A percentile compares a stretch with the other conserved stretches of the same genome.
Evolutionary conservation across 2,113 vertebrate genomes (phyloP).

Genomic region (Ophiodon elongatus): DNA sequence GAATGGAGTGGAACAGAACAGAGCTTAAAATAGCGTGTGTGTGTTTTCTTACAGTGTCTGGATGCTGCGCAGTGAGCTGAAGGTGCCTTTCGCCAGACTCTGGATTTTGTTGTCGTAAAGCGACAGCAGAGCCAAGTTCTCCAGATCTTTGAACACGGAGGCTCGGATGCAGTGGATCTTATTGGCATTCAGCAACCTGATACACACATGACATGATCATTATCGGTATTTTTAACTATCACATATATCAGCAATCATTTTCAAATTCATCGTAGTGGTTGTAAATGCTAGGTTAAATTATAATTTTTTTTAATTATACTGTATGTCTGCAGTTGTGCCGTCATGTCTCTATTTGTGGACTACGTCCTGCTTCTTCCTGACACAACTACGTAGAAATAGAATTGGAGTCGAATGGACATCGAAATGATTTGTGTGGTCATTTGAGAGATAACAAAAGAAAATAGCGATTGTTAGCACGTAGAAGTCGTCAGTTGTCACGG

Average conservation of each 20-base stretch:
- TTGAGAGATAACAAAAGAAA: too few relatives aligned
- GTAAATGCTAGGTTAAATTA: too few relatives aligned
- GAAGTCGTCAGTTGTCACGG: too few relatives aligned
- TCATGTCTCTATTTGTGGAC: too few relatives aligned
- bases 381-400: too few relatives aligned
- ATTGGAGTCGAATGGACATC: too few relatives aligned
- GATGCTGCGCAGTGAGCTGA: slow-evolving; percentile 90
- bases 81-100: slow-evolving; percentile 94
- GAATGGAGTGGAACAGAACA: neutral
- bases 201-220: neutral
- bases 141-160: slow-evolving; percentile 91
- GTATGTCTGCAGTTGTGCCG: too few relatives aligned
- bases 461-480: too few relatives aligned
- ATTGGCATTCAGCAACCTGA: slow-evolving; percentile 95
- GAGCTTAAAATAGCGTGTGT: neutral
- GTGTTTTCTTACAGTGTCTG: slow-evolving; percentile 91
- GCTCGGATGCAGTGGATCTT: slow-evolving; percentile 95
- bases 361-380: too few relatives aligned
- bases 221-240: neutral
- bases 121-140: slow-evolving; percentile 94
- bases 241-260: neutral
- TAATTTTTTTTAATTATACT: too few relatives aligned
- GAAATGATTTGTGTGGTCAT: too few relatives aligned
- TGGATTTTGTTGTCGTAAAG: slow-evolving; percentile 99
- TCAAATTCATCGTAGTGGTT: neutral